A percentile compares a stretch with the other conserved stretches of the same genome.
phyloP scores from a whole-genome alignment of 2,888 invertebrate species.

The Lasioglossum calceatum region DNA sequence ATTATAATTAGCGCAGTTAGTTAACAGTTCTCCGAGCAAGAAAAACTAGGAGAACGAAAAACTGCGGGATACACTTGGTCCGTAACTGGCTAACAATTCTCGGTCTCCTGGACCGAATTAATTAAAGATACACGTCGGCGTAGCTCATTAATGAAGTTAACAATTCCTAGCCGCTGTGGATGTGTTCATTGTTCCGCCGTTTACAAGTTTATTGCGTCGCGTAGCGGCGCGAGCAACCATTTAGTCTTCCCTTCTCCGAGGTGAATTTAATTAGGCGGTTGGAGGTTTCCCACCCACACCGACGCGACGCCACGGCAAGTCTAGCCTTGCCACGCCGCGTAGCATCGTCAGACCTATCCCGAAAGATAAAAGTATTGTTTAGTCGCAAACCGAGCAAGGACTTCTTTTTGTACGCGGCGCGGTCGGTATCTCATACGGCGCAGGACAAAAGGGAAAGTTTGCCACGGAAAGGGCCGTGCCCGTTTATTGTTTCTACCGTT shows the following conservation, averaged over 20 bases:
- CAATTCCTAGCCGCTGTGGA: constrained; percentile 16
- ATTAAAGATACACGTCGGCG: constrained; percentile 29
- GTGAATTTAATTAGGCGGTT: constrained; percentile 50
- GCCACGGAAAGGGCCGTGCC: constrained; percentile 44
- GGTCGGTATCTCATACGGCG: constrained; percentile 9
- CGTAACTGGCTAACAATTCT: not conserved
- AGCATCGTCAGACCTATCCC: constrained; percentile 22
- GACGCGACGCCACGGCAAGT: not conserved
- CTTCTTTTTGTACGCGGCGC: constrained; percentile 40
- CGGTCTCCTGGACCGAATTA: constrained; percentile 8
- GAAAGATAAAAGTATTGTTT: constrained; percentile 63
- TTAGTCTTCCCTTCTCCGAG: not conserved
- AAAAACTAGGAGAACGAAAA: not conserved
- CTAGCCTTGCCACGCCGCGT: not conserved
- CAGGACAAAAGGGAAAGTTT: constrained; percentile 61
- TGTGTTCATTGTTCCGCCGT: constrained; percentile 31
- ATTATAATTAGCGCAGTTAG: constrained; percentile 7
- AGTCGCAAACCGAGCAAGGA: constrained; percentile 44
- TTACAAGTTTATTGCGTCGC: constrained; percentile 43
- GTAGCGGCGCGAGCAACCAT: constrained; percentile 10
- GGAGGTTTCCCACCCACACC: not conserved
- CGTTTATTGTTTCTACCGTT: constrained; percentile 66
- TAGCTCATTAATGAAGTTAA: constrained; percentile 35
- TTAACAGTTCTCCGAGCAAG: not conserved
- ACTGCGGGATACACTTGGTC: not conserved